Base-by-base conservation (phyloP, 2,113 vertebrate genomes). In the Numenius arquata region DNA sequence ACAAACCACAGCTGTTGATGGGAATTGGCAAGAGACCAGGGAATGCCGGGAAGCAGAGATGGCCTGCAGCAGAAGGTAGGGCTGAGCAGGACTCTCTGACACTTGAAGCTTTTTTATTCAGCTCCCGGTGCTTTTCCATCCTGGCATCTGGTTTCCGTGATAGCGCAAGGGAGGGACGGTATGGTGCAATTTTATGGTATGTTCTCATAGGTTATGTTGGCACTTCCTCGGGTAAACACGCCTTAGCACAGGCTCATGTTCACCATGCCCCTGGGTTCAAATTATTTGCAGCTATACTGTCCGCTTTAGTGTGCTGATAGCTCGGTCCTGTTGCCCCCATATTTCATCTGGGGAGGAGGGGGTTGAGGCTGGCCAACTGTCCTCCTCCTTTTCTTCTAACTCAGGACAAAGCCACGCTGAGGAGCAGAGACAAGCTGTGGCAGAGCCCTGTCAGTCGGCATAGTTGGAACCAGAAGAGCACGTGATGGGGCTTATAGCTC, bases 1-100 rank as follows among this genome's bases (percentile, higher is more conserved):
- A 82, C 94, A 97, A 94, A 85, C 91, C 89, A 63, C 92, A 95
- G 96, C 92, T 95, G 91, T 85, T 82, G 87, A 89, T 89, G 89
- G 87, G 94, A 95, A 82, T 12, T 95, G 95, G 96, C 90, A 96
- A 65, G 74, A 96, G 87, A 75, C 53, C 92, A 95, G 86, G 77
- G 94, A 96, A 96, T 95, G 93, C 86, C 0, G 30, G 86, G 92
- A 82, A 93, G 67, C 89, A 62, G 29, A 72, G 85, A 89, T 68
- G 84, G 96, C 95, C 90, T 81, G 80, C 88, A 93, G 95, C 94
- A 96, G 73, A 89, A 96, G 94, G 89, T 89, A 87, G 80, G 86
- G 86, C 80, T 72, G 48, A 90, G 73, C 52, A 62, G 62, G 65
- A 40, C 73, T 47, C 65, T 81, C 76, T 56, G 66, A 85, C 70